Percentiles rank a stretch among this genome's conserved stretches.
These are phyloP conservation scores for Cynopterus sphinx DNA, from an alignment of 2,797 vertebrate species.

Conservation along the genomic window DNA sequence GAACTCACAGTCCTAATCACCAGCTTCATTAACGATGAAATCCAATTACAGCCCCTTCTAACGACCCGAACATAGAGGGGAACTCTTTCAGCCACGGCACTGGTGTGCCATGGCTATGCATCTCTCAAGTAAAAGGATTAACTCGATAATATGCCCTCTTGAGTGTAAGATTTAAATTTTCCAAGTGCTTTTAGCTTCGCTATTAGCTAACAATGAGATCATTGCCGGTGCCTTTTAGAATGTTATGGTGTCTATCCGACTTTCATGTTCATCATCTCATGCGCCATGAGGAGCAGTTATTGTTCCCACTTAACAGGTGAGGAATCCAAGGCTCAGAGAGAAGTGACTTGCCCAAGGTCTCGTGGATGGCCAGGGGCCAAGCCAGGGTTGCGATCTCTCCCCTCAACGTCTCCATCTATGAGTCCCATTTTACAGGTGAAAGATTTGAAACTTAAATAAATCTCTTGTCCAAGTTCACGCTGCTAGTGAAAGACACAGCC, in stretches of 20 bases:
- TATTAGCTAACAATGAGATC: not conserved
- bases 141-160: not conserved
- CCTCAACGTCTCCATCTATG: not conserved
- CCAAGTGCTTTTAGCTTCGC: not conserved
- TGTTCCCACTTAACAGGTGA: not conserved
- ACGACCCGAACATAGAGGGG: not conserved
- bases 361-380: fast-evolving
- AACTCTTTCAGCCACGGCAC: not conserved
- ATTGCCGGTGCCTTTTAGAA: not conserved
- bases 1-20: not conserved
- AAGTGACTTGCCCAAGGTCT: not conserved
- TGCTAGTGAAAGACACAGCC: not conserved
- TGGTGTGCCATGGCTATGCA: not conserved
- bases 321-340: not conserved
- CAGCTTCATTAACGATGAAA: not conserved
- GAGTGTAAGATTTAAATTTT: not conserved
- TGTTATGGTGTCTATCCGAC: not conserved
- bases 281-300: not conserved
- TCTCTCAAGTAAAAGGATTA: not conserved
- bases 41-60: not conserved
- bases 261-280: not conserved
- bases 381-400: too few relatives aligned
- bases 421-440: not conserved
- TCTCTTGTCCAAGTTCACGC: not conserved
- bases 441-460: not conserved